Evolutionary conservation across 2,797 vertebrate species (phyloP), one percentile per base, ranked within the genome.

Genomic region (Ficedula albicollis): DNA sequence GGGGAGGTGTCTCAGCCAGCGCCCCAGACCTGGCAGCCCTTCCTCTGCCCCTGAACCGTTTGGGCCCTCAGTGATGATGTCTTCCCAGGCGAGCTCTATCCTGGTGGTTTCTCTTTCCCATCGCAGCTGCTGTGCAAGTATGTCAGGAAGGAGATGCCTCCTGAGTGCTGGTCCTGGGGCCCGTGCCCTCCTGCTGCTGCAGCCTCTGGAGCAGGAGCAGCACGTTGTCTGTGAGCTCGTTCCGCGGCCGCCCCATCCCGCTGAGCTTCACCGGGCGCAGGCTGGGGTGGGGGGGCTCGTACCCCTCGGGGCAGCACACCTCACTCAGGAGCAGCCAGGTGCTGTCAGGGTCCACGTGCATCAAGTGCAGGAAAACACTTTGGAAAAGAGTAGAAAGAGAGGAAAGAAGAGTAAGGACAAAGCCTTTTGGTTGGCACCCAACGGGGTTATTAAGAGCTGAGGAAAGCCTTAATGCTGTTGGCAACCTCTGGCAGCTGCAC

Each of bases 251-350:
- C 6, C 95, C 78, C 93, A 94, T 90, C 49, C 98, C 98, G 0
- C 25, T 34, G 26, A 99, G 97, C 55, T 8, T 81, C 36, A 99
- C 87, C 0, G 98, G 98, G 14, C 1, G 96, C 68, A 99, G 98
- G 97, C 98, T 98, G 10, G 83, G 32, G 63, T 99, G 98, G 9
- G 98, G 98, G 0, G 98, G 98, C 17, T 82, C 17, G 54, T 97
- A 98, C 17, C n/a, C n/a, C 18, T 64, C 59, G 0, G 98, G 98
- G 94, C 98, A 99, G 96, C 98, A 98, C 41, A 98, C 91, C 91
- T 99, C 98, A 0, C 94, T 98, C 89, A 99, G 98, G 15, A 98
- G 96, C 15, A 99, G 98, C 99, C 99, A 99, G 74, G 98, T 96
- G 29, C 97, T 82, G 84, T 99, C 99, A 0, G 98, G 98, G 87